Percentiles rank a stretch among this genome's conserved stretches.
These are phyloP conservation scores for Agrypnus murinus DNA, from an alignment of 2,888 invertebrate species.

Conservation along the genomic window DNA sequence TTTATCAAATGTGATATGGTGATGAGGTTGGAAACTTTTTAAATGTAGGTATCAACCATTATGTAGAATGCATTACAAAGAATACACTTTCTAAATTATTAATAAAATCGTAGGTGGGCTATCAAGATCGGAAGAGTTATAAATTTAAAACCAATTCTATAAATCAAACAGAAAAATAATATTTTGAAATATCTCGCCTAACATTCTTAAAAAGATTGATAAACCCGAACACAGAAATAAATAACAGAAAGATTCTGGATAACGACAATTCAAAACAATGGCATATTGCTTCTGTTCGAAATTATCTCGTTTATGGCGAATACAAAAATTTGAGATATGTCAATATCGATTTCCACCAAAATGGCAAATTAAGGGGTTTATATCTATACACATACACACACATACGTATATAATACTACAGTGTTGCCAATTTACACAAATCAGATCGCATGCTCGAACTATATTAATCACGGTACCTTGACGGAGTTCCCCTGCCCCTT, in stretches of 20 bases:
- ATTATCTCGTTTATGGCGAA: too few species aligned
- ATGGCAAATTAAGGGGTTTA: conserved; percentile 57
- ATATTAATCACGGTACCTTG: conserved; percentile 74
- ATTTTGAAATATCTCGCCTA: too few species aligned
- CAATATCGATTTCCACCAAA: conserved; percentile 67
- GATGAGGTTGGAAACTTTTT: too few species aligned
- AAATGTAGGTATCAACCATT: too few species aligned
- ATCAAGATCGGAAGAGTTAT: too few species aligned
- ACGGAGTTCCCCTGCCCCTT: conserved; percentile 69
- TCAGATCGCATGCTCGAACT: conserved; percentile 74
- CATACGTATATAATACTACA: conserved; percentile 57
- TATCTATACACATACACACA: conserved; percentile 37
- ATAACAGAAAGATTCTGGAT: neutral
- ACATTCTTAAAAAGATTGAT: too few species aligned
- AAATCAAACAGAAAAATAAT: too few species aligned
- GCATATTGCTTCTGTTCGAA: neutral
- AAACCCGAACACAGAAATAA: neutral
- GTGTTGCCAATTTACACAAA: conserved; percentile 70
- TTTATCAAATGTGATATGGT: too few species aligned
- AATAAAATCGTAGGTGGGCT: too few species aligned
- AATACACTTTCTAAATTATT: too few species aligned
- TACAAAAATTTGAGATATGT: neutral
- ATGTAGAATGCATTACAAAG: too few species aligned
- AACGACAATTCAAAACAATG: neutral
- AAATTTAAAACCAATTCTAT: too few species aligned